Conservation (phyloP, 2,888 invertebrate genomes). For the Hoplodrina blanda region DNA sequence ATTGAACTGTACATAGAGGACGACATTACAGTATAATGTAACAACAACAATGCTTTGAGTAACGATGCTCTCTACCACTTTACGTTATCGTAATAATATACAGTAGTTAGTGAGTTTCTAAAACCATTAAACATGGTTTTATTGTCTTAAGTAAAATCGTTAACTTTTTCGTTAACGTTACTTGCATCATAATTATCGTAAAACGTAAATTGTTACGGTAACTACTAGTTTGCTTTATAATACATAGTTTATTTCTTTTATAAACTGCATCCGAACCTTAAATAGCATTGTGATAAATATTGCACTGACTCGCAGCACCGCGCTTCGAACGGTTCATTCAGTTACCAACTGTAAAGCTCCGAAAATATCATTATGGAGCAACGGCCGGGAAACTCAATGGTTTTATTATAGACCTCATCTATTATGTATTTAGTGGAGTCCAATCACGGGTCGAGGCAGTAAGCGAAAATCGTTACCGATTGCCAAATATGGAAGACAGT, state of each 20-base stretch:
- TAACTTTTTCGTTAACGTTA: slow-evolving; percentile 40
- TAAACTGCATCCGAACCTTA: slow-evolving; percentile 56
- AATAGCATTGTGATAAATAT: slow-evolving; percentile 68
- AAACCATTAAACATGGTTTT: slow-evolving; percentile 70
- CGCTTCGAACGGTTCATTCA: slow-evolving; percentile 68
- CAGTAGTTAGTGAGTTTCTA: slow-evolving; percentile 67
- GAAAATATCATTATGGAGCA: slow-evolving; percentile 83
- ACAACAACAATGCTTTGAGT: slow-evolving; percentile 60
- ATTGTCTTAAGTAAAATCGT: slow-evolving; percentile 65
- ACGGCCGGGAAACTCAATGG: slow-evolving; percentile 80
- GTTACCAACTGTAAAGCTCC: slow-evolving; percentile 75
- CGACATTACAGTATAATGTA: slow-evolving; percentile 33
- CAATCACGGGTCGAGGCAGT: slow-evolving; percentile 77
- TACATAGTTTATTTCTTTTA: slow-evolving; percentile 52
- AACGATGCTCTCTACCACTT: slow-evolving; percentile 61
- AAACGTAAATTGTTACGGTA: slow-evolving; percentile 61
- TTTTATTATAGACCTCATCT: slow-evolving; percentile 87
- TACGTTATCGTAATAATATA: slow-evolving; percentile 61
- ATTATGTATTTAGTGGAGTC: slow-evolving; percentile 83
- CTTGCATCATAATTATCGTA: slow-evolving; percentile 54
- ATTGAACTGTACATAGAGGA: slow-evolving; percentile 41
- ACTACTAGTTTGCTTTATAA: slow-evolving; percentile 60
- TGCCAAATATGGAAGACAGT: slow-evolving; percentile 72
- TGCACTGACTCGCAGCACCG: slow-evolving; percentile 54
- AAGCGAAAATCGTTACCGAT: slow-evolving; percentile 86